Conservation (phyloP, 2,113 vertebrate species). For the Phyllostomus hastatus region DNA sequence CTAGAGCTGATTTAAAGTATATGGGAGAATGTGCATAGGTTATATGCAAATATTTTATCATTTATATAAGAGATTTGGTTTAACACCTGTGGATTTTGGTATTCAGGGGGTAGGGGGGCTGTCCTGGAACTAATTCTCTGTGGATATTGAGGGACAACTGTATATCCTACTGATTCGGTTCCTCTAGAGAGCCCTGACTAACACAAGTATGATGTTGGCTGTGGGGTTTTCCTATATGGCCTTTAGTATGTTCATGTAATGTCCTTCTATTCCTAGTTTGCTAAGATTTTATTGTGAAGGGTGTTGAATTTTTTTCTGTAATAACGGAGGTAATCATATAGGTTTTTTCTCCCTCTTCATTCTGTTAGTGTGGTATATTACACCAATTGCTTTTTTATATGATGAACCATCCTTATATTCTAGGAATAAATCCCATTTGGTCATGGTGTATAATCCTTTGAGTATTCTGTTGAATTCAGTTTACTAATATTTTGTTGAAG, state of each 20-base stretch:
- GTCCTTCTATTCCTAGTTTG: not conserved
- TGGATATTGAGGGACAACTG: not conserved
- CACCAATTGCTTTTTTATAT: not conserved
- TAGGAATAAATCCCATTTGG: not conserved
- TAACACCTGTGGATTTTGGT: not conserved
- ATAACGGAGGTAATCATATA: not conserved
- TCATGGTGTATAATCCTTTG: not conserved
- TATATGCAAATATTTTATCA: not conserved
- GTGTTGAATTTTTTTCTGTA: not conserved
- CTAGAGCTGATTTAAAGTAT: not conserved
- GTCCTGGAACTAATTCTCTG: not conserved
- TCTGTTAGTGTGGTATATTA: not conserved
- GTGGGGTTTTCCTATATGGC: not conserved
- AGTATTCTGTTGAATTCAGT: not conserved
- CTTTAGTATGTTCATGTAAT: not conserved
- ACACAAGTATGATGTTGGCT: not conserved
- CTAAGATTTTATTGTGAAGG: not conserved
- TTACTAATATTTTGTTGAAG: not conserved
- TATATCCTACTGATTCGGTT: not conserved
- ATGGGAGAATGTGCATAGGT: not conserved
- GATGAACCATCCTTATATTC: not conserved
- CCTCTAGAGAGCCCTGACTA: not conserved
- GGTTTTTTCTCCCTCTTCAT: not conserved
- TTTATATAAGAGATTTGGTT: not conserved
- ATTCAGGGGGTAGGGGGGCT: not conserved